Percentiles rank a stretch among this genome's conserved stretches.
phyloP scores from a whole-genome alignment of 2,888 invertebrate genomes.

The Lithophane leautieri region DNA sequence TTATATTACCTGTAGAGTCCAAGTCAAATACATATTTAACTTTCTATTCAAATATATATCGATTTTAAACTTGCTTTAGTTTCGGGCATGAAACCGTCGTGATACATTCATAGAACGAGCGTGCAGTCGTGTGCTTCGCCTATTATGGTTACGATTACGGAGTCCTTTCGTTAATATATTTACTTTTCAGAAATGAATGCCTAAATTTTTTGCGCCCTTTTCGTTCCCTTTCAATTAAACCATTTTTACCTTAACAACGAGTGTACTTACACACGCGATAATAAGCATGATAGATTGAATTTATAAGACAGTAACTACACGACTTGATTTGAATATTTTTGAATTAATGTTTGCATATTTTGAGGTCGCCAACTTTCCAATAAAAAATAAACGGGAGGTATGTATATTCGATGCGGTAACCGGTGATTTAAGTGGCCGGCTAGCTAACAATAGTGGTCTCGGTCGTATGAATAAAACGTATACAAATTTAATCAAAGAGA shows the following conservation, averaged over 20 bases:
- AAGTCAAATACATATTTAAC: constrained; percentile 24
- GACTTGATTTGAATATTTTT: constrained; percentile 46
- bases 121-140: constrained; percentile 68
- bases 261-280: constrained; percentile 52
- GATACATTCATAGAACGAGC: constrained; percentile 63
- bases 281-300: constrained; percentile 40
- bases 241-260: constrained; percentile 45
- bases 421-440: constrained; percentile 83
- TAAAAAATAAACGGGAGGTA: constrained; percentile 53
- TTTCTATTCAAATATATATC: constrained; percentile 44
- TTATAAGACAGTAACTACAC: constrained; percentile 31
- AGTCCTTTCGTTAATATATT: constrained; percentile 63
- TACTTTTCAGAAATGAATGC: constrained; percentile 59
- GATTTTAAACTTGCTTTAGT: constrained; percentile 53
- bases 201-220: constrained; percentile 52
- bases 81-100: constrained; percentile 60
- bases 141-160: constrained; percentile 60
- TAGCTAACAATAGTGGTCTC: constrained; percentile 86
- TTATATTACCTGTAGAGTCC: constrained; percentile 49
- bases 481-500: constrained; percentile 91
- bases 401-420: constrained; percentile 72
- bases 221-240: constrained; percentile 55
- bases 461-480: constrained; percentile 89
- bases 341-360: constrained; percentile 45
- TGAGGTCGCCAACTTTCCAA: constrained; percentile 43